Percentiles rank a stretch among this genome's conserved stretches.
Conservation (phyloP, 2,797 vertebrate species). For the Alauda arvensis region DNA sequence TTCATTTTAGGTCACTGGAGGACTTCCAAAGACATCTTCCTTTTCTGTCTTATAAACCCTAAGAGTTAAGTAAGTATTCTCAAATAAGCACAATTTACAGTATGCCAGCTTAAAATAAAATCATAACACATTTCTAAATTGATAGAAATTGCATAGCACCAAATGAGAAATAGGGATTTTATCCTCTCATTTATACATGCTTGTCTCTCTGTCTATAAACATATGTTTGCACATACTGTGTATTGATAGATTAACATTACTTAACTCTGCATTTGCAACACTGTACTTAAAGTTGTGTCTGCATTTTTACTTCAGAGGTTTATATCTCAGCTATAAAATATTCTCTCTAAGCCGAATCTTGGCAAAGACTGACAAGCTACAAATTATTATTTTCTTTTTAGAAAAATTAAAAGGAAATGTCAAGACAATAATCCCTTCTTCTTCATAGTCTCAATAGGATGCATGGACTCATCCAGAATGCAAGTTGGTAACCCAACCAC, state of each 20-base stretch:
- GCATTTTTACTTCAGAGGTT: constrained; percentile 69
- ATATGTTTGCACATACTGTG: constrained; percentile 75
- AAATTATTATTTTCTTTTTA: constrained; percentile 29
- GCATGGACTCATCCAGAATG: background rate
- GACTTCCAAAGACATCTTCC: constrained; percentile 48
- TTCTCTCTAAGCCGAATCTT: constrained; percentile 41
- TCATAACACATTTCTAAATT: constrained; percentile 71
- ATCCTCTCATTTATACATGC: constrained; percentile 72
- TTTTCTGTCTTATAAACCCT: constrained; percentile 51
- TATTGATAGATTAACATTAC: constrained; percentile 75
- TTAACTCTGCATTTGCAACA: constrained; percentile 67
- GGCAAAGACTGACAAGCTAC: constrained; percentile 37
- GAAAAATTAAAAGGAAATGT: constrained; percentile 13
- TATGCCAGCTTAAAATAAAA: constrained; percentile 70
- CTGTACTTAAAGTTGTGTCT: constrained; percentile 74
- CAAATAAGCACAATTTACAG: constrained; percentile 62
- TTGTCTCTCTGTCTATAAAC: constrained; percentile 73
- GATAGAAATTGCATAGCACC: constrained; percentile 70
- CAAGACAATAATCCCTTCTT: constrained; percentile 19
- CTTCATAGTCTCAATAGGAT: background rate
- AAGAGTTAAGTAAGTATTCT: constrained; percentile 67
- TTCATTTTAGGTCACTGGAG: constrained; percentile 55
- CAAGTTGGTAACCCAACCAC: background rate
- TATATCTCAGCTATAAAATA: constrained; percentile 68
- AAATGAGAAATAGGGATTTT: constrained; percentile 71